These are phyloP conservation scores for Sesamia inferens DNA, from an alignment of 2,888 invertebrate species.

Conservation along the genomic window DNA sequence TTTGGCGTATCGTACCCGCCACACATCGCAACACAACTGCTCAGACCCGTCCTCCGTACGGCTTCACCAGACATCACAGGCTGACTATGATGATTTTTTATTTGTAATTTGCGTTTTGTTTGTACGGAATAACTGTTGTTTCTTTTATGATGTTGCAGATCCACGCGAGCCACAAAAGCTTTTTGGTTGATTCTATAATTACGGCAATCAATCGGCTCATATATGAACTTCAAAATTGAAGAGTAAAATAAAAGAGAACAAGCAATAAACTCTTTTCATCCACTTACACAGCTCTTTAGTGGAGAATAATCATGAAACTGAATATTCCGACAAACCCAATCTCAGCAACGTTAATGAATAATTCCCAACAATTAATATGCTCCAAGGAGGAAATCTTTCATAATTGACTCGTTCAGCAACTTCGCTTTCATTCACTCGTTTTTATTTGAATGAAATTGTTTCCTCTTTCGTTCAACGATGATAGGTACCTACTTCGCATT, in stretches of 20 bases:
- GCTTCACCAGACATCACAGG: no score
- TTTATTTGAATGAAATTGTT: conserved; percentile 57
- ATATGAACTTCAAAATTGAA: neutral
- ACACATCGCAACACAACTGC: no score
- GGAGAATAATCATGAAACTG: conserved; percentile 46
- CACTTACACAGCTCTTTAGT: conserved; percentile 25
- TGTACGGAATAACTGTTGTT: no score
- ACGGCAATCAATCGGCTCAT: no score
- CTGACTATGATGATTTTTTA: no score
- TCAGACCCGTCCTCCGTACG: no score
- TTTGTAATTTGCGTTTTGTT: no score
- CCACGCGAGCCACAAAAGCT: no score
- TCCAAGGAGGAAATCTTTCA: conserved; percentile 45
- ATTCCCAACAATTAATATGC: conserved; percentile 61
- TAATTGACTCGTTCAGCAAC: conserved; percentile 58
- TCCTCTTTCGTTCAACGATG: conserved; percentile 46
- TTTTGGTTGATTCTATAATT: no score
- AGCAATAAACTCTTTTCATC: neutral
- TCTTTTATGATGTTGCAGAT: no score
- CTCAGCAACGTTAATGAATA: conserved; percentile 55
- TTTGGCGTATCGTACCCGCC: no score
- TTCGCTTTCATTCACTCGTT: conserved; percentile 43
- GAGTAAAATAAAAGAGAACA: conserved; percentile 10
- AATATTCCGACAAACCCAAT: conserved; percentile 37
- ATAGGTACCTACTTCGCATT: conserved; percentile 32